Evolutionary conservation across 92 coral and sea anemone species (phyloP), one percentile per base, ranked within the genome.

Genomic region (Muricea muricata): DNA sequence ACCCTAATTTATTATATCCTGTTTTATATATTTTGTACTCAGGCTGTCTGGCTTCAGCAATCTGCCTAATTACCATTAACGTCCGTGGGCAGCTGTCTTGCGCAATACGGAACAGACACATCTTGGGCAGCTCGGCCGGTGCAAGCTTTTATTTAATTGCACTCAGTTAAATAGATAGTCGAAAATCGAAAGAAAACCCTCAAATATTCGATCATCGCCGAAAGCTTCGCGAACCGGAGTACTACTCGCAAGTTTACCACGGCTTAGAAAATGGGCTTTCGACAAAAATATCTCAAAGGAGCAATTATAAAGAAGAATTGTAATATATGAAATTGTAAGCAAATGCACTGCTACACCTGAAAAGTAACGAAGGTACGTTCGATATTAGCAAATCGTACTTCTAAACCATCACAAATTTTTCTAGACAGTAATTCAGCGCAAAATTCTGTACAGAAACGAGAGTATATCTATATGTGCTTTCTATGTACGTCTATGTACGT

Each of bases 121-220:
- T 60, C 21, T 23, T 8, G 33, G 12, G 21, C 10, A 15, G 13
- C 33, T 8, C n/a, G 9, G 42, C 42, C 42, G 5, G 23, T 63
- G 70, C 23, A 28, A 39, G 70, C 2, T 52, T 63, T 63, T 63
- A 32, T 63, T 63, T 63, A 26, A 63, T 63, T 63, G 70, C 70
- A 63, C 30, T 63, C 70, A 63, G 13, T 32, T 63, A n/a, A n/a
- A n/a, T n/a, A n/a, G n/a, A n/a, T n/a, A n/a, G 30, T 28, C 37
- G 37, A 28, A 28, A 63, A 35, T 63, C 30, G 30, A 10, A 39
- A 25, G 30, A 25, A 63, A 17, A 28, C 37, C 37, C 18, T 29
- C 2, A 63, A 25, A 63, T 63, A 28, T 63, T 15, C 30, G 37
- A 28, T 26, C n/a, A 28, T 26, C 37, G 9, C 70, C 70, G 70